Evolutionary conservation across 2,113 vertebrate genomes (phyloP), one percentile per base, ranked within the genome.

Genomic region (Sturnira hondurensis): DNA sequence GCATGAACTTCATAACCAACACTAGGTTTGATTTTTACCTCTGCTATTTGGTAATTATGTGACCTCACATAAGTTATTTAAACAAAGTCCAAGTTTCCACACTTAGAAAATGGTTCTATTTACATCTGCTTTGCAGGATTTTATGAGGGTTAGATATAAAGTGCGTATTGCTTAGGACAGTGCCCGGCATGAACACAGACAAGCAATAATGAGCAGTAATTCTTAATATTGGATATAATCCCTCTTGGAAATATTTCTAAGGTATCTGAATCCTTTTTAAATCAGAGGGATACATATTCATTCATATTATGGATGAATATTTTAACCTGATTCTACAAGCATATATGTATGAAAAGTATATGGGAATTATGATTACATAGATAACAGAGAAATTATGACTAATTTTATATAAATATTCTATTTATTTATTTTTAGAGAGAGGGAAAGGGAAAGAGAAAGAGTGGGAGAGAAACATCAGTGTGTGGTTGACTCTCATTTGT

Each of bases 161-260:
- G n/a, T 93, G 24, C 86, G 96, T 94, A 95, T 65, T 96, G 85
- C 89, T 91, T 91, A 94, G 73, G 45, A 91, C 28, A 58, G 22
- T 56, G 68, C n/a, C 56, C 84, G 36, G 41, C 54, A 28, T 86
- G 26, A 31, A 45, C n/a, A 92, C 63, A 91, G 83, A 85, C 19
- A 58, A 14, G 41, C 88, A 70, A 4, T 54, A 78, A 86, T 28
- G 86, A 93, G 81, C 41, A 65, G 52, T 56, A 74, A 36, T 68
- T 94, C 89, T 74, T 93, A 96, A 82, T 81, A 83, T 24, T 82
- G 36, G 85, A 88, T 61, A 71, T 95, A 95, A 97, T 96, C 52
- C 38, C n/a, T 74, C 20, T 78, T 88, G 80, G 77, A 95, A 86
- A 20, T 84, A 61, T 52, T 92, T 22, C 36, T 65, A 86, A 93